Conservation (phyloP, 2,888 invertebrate genomes). For the Laothoe populi region DNA sequence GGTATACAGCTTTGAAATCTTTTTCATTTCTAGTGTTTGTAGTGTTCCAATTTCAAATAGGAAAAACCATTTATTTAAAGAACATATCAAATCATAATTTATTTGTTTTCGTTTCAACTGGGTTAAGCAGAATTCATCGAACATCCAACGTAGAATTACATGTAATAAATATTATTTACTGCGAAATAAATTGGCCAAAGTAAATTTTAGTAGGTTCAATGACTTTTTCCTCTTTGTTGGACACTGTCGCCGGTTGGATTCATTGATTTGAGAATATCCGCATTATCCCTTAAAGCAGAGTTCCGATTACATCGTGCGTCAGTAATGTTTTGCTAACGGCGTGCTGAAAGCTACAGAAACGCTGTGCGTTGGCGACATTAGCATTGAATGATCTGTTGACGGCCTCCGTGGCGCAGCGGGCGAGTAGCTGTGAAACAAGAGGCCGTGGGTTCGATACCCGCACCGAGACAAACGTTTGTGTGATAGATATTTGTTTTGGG, state of each 20-base stretch:
- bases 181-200: conserved; percentile 1
- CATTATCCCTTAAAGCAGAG: neutral
- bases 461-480: too few relatives aligned
- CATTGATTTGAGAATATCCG: conserved; percentile 5
- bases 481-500: too few relatives aligned
- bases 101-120: conserved; percentile 14
- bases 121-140: neutral
- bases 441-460: too few relatives aligned
- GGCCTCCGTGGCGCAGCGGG: too few relatives aligned
- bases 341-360: too few relatives aligned
- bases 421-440: too few relatives aligned
- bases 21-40: neutral
- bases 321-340: too few relatives aligned
- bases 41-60: too few relatives aligned
- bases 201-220: conserved; percentile 3
- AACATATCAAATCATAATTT: neutral
- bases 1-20: neutral
- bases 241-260: conserved; percentile 34
- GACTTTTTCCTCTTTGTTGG: conserved; percentile 22
- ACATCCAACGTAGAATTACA: neutral
- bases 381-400: too few relatives aligned
- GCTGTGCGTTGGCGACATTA: too few relatives aligned
- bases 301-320: too few relatives aligned
- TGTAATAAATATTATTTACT: conserved; percentile 6
- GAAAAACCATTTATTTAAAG: neutral